These are phyloP conservation scores for Portunus trituberculatus DNA, from an alignment of 1,140 invertebrate genomes.

Conservation along the genomic window DNA sequence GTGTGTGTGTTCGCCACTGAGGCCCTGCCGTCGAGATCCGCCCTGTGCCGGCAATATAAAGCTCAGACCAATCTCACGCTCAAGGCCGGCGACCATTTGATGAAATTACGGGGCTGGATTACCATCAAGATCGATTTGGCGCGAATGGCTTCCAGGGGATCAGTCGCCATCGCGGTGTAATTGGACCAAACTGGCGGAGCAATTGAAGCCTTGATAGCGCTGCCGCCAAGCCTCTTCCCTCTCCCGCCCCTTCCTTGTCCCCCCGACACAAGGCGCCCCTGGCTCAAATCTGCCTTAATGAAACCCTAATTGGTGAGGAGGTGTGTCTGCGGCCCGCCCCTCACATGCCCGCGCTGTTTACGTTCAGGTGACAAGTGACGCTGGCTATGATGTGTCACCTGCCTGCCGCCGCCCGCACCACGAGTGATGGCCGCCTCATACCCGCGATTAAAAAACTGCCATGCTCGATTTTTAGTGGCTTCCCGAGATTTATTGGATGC, in stretches of 20 bases:
- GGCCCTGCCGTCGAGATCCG: not conserved
- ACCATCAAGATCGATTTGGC: constrained; percentile 71
- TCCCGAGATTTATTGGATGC: constrained; percentile 35
- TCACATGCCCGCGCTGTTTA: constrained; percentile 17
- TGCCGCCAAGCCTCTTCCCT: not conserved
- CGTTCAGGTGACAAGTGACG: constrained; percentile 57
- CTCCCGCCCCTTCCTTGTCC: not conserved
- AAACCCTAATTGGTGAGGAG: constrained; percentile 61
- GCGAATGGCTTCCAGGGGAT: constrained; percentile 64
- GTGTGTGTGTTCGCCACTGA: not conserved
- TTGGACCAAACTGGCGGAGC: constrained; percentile 57
- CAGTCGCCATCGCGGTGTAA: constrained; percentile 52
- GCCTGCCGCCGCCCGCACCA: not conserved
- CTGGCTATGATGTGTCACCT: constrained; percentile 31
- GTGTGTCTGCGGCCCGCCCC: constrained; percentile 16
- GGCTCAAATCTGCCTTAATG: constrained; percentile 69
- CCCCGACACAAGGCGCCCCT: constrained; percentile 35
- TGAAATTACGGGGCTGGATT: constrained; percentile 69
- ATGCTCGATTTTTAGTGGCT: not conserved
- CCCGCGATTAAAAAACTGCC: not conserved
- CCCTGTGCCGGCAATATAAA: constrained; percentile 48
- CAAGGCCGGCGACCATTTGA: constrained; percentile 65
- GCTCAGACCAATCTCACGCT: constrained; percentile 59
- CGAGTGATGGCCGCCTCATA: not conserved
- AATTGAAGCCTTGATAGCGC: constrained; percentile 33